Conservation (phyloP, 2,888 invertebrate species). For the Heterodera filipjevi region DNA sequence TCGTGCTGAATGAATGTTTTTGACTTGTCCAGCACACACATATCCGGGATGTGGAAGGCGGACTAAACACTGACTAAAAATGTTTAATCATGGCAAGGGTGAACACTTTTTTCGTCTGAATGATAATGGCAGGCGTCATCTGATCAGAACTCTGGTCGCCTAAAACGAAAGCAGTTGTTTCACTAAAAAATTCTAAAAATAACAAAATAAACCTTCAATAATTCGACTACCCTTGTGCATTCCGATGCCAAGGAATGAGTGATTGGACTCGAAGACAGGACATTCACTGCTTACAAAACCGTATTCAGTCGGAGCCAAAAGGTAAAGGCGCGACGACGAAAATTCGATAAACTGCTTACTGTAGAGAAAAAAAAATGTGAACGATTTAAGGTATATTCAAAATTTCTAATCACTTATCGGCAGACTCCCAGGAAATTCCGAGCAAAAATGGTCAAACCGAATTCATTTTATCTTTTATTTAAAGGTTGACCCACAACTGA, state of each 20-base stretch:
- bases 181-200: neutral
- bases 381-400: too few species aligned
- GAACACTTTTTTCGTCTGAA: neutral
- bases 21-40: neutral
- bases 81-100: neutral
- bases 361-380: neutral
- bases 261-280: slow-evolving; percentile 1
- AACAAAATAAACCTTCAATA: slow-evolving; percentile 12
- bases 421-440: too few species aligned
- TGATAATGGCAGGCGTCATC: neutral
- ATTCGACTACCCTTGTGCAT: slow-evolving; percentile 13
- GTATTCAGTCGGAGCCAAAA: slow-evolving; percentile 7
- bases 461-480: too few species aligned
- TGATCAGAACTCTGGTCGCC: neutral
- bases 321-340: slow-evolving; percentile 1
- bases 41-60: neutral
- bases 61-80: neutral
- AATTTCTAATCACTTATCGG: neutral
- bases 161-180: too few species aligned
- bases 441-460: too few species aligned
- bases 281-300: slow-evolving; percentile 15
- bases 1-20: neutral
- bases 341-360: neutral
- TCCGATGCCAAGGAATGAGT: slow-evolving; percentile 22
- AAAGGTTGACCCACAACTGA: too few species aligned